These are phyloP conservation scores for Anser brachyrhynchus DNA, from an alignment of 2,113 vertebrate genomes.

Conservation along the genomic window DNA sequence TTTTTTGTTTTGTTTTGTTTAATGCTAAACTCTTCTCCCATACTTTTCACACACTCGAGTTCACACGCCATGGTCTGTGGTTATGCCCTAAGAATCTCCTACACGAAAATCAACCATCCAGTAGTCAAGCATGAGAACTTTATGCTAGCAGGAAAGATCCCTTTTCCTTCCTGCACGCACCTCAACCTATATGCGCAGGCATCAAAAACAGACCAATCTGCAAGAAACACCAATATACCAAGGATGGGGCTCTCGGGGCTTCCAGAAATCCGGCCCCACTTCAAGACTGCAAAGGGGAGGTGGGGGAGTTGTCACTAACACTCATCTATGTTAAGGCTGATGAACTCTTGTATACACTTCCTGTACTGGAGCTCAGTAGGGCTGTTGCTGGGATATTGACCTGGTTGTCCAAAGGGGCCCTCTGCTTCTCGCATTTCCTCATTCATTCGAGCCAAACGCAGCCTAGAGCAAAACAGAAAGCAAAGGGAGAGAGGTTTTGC, in stretches of 20 bases:
- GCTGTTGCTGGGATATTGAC: constrained; percentile 90
- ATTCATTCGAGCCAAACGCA: constrained; percentile 95
- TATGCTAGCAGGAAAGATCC: neutral
- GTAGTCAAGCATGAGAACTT: constrained; percentile 48
- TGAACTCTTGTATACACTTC: constrained; percentile 98
- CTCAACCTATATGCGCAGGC: constrained; percentile 16
- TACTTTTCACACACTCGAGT: neutral
- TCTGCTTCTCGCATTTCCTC: constrained; percentile 98
- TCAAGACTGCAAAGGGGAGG: constrained; percentile 1
- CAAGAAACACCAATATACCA: constrained; percentile 40
- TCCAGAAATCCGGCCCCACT: constrained; percentile 19
- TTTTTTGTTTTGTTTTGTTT: neutral
- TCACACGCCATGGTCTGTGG: neutral
- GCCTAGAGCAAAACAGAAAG: constrained; percentile 67
- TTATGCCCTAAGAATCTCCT: constrained; percentile 8
- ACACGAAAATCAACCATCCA: constrained; percentile 26
- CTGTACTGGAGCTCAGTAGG: constrained; percentile 97
- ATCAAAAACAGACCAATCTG: constrained; percentile 34
- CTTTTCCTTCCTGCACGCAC: neutral
- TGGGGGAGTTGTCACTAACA: constrained; percentile 77
- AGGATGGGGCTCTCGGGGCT: constrained; percentile 40
- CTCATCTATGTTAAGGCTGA: constrained; percentile 92
- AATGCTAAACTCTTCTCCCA: neutral
- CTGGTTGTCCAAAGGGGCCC: constrained; percentile 89
- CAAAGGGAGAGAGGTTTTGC: neutral